These are phyloP conservation scores for Rhagoletis zephyria DNA, from an alignment of 1,140 invertebrate genomes.

Conservation along the genomic window DNA sequence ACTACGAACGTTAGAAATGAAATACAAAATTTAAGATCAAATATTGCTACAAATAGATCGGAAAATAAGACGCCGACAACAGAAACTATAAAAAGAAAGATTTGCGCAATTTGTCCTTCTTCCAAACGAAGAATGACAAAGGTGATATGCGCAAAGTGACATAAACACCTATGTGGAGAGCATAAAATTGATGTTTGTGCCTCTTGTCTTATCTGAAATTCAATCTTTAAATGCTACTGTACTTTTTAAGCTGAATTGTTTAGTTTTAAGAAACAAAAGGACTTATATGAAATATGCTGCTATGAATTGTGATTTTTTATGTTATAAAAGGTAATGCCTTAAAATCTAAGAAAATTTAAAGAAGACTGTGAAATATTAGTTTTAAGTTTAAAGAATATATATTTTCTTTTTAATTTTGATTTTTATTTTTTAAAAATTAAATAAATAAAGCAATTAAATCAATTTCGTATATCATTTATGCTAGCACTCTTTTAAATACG, in stretches of 20 bases:
- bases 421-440: too few relatives aligned
- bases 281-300: not conserved
- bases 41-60: not conserved
- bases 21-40: too few relatives aligned
- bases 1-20: too few relatives aligned
- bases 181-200: conserved; percentile 12
- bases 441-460: too few relatives aligned
- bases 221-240: not conserved
- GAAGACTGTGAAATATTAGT: conserved; percentile 3
- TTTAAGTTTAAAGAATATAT: too few relatives aligned
- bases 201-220: conserved; percentile 5
- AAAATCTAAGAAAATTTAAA: not conserved
- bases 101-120: conserved; percentile 8
- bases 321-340: conserved; percentile 1
- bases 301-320: conserved; percentile 8
- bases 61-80: not conserved
- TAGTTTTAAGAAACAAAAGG: not conserved
- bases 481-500: too few relatives aligned
- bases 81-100: conserved; percentile 2
- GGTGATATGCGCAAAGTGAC: not conserved
- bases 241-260: not conserved
- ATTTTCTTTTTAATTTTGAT: too few relatives aligned
- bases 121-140: conserved; percentile 33
- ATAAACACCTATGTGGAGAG: not conserved
- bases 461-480: too few relatives aligned